Conservation (phyloP, 2,113 vertebrate species). For the Menidia beryllina region DNA sequence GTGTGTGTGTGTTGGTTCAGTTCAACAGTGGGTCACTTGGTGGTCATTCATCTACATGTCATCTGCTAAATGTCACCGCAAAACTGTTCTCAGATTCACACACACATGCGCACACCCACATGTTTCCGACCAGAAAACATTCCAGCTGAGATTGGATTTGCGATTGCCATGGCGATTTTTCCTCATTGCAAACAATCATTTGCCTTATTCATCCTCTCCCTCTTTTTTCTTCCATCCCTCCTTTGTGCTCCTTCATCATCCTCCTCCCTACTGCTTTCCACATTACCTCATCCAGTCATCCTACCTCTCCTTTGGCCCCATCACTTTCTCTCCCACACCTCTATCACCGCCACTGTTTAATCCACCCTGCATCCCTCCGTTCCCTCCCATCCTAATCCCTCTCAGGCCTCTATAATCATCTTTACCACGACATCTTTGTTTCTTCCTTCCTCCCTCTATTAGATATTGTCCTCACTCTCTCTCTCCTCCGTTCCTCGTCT, state of each 20-base stretch:
- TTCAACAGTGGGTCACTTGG: slow-evolving; percentile 65
- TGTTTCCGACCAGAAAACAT: neutral
- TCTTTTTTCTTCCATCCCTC: slow-evolving; percentile 3
- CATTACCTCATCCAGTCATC: slow-evolving; percentile 61
- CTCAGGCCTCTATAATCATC: slow-evolving; percentile 29
- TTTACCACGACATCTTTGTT: slow-evolving; percentile 28
- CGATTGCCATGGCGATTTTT: slow-evolving; percentile 41
- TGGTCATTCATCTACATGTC: slow-evolving; percentile 71
- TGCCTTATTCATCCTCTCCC: slow-evolving; percentile 4
- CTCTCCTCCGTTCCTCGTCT: slow-evolving; percentile 8
- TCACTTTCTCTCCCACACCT: neutral
- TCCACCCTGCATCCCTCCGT: slow-evolving; percentile 19
- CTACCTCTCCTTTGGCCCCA: slow-evolving; percentile 31
- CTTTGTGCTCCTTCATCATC: slow-evolving; percentile 33
- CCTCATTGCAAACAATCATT: slow-evolving; percentile 27
- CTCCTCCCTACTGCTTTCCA: slow-evolving; percentile 10
- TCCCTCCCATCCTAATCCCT: slow-evolving; percentile 1
- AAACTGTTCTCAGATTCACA: slow-evolving; percentile 1
- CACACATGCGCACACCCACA: neutral
- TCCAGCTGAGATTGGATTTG: slow-evolving; percentile 35
- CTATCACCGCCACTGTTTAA: slow-evolving; percentile 33
- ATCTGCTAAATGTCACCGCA: slow-evolving; percentile 65
- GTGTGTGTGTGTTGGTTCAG: slow-evolving; percentile 39
- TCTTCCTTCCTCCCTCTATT: slow-evolving; percentile 27
- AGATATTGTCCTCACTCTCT: slow-evolving; percentile 50